Evolutionary conservation across 2,888 invertebrate species (phyloP), one percentile per base, ranked within the genome.

Genomic region (Epiblema foenella): DNA sequence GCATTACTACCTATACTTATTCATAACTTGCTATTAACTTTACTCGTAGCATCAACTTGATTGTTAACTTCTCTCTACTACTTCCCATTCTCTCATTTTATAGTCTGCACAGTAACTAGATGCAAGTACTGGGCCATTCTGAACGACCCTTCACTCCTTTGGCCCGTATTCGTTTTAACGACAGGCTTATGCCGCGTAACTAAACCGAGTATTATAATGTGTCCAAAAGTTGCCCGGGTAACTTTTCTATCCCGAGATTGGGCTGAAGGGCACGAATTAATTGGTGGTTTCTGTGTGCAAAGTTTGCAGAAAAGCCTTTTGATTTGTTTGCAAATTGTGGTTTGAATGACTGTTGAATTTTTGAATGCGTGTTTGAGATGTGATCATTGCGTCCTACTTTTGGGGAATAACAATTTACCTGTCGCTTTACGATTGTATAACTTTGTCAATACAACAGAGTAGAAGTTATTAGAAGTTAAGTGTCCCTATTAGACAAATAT

Each of bases 161-260:
- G 77, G 76, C 69, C 78, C 63, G 74, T 69, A 75, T 77, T 81
- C 78, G 79, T 80, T 85, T 82, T 84, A 83, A 83, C 81, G 81
- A 81, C 78, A 73, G 74, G 81, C 81, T 85, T 81, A 78, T 75
- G 62, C 72, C 63, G 73, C 70, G 75, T 75, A 73, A 69, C 68
- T 79, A 78, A 81, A 76, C 77, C 78, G 42, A 62, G 76, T 76
- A 68, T 73, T 73, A 73, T 77, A 77, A 79, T 75, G 80, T 73
- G 72, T 76, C 78, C 77, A 69, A 79, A 81, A 79, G 78, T 78
- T 62, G 29, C 12, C 7, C 17, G 33, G 56, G 12, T 56, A 75
- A 75, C 71, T 73, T 73, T 69, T 63, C 66, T 67, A 57, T 71
- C 70, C 66, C 58, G 70, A 73, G 73, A 74, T 73, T 73, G 69